Evolutionary conservation across 1,140 invertebrate genomes (phyloP), one percentile per base, ranked within the genome.

Genomic region (Stegodyphus dumicola): DNA sequence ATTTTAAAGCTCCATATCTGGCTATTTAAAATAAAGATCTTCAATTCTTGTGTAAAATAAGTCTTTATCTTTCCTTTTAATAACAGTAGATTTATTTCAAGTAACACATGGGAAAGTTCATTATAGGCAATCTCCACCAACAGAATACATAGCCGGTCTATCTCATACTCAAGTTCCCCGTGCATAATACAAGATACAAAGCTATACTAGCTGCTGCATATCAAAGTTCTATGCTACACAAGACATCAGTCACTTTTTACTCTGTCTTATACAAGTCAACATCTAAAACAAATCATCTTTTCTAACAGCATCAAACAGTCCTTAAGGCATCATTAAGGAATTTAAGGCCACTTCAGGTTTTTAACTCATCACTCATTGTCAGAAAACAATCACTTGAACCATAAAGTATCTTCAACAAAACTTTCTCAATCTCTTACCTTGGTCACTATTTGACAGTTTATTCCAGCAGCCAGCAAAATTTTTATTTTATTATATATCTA

Each of bases 141-240:
- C 3, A 3, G 33, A 33, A 33, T 33, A 33, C 33, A 33, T 33
- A 33, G 33, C 33, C 33, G 33, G 33, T 33, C 33, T 33, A 33
- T 33, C 33, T 33, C 33, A 33, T 33, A 33, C 33, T 33, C 1
- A 33, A 33, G 33, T 33, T 49, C 80, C 80, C 56, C 33, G 73
- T 83, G 73, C 71, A 75, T 52, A 65, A 75, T 13, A 60, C 7
- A 81, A 56, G 15, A 79, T 49, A 77, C 11, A 49, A 65, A n/a
- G 49, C 15, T 17, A 75, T 83, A 83, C 80, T 67, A 83, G 80
- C 80, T 83, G 80, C 80, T 83, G 80, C 70, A 75, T 66, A 79
- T n/a, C 77, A 54, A 79, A 60, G 56, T 60, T 60, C 56, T 9
- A 60, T 11, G 15, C 56, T 60, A 33, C 33, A 33, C 15, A 15